Conservation (phyloP, 2,113 vertebrate genomes). For the Misgurnus anguillicaudatus region DNA sequence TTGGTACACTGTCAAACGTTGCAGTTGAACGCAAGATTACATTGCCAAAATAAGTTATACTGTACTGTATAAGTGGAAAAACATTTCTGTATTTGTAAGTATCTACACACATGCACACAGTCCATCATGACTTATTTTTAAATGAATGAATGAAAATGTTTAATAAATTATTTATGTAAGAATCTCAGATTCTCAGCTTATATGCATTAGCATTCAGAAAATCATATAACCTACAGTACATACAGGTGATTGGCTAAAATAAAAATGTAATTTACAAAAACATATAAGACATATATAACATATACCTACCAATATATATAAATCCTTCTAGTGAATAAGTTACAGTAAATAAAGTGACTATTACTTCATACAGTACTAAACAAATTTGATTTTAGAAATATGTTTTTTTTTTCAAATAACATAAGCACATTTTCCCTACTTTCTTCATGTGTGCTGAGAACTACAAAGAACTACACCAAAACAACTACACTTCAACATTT, state of each 20-base stretch:
- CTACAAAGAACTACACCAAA: not conserved
- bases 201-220: not conserved
- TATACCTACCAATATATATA: too few relatives aligned
- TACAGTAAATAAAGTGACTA: not conserved
- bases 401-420: too few relatives aligned
- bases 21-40: too few relatives aligned
- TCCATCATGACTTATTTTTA: not conserved
- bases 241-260: not conserved
- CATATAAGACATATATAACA: not conserved
- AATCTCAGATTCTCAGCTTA: constrained; percentile 11
- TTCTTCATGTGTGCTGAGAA: not conserved
- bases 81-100: too few relatives aligned
- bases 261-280: not conserved
- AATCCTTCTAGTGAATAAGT: too few relatives aligned
- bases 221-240: not conserved
- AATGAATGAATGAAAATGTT: not conserved
- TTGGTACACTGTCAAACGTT: not conserved
- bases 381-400: not conserved
- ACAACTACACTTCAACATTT: not conserved
- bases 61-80: too few relatives aligned
- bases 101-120: too few relatives aligned
- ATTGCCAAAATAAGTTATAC: too few relatives aligned
- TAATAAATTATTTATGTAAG: constrained; percentile 24
- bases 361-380: not conserved
- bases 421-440: not conserved